Evolutionary conservation across 92 coral and sea anemone species (phyloP), one percentile per base, ranked within the genome.

Genomic region (Phymanthus crucifer): DNA sequence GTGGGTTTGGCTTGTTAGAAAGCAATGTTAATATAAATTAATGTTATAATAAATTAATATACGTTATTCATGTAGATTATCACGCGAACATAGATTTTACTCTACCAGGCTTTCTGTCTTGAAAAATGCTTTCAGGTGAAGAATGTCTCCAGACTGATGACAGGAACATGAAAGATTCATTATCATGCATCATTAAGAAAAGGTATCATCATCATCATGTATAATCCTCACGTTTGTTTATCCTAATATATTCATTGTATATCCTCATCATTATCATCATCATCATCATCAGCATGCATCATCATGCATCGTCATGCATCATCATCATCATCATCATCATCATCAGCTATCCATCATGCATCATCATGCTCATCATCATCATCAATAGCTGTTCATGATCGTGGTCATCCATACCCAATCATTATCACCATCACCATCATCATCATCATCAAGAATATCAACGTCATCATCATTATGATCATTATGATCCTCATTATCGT

Each of bases 141-240:
- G 81, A 77, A 77, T 77, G 67, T 66, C 72, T 77, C 81, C 81
- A 77, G 26, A 34, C 81, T 77, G 27, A 56, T 52, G n/a, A 33
- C 47, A 75, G 50, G 33, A 75, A 75, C 24, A 75, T 27, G 57
- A 58, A 54, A 0, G 33, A 75, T 43, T 58, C 67, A 26, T 58
- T 4, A 26, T 24, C 67, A 26, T 24, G n/a, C 67, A 58, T 58
- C 31, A 26, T 21, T 3, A 50, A 50, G 4, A 57, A n/a, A n/a
- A n/a, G n/a, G 5, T 12, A 48, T 48, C 57, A 48, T 48, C 2
- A 48, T n/a, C 4, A 52, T 26, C 61, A 52, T 52, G 26, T 8
- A 19, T 52, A 1, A 52, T n/a, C 61, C 18, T 52, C 61, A 52
- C n/a, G n/a, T n/a, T n/a, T n/a, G n/a, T n/a, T n/a, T n/a, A n/a